A percentile compares a stretch with the other conserved stretches of the same genome.
phyloP scores from a whole-genome alignment of 2,888 invertebrate genomes.

The Megaustenia siamemsis region DNA sequence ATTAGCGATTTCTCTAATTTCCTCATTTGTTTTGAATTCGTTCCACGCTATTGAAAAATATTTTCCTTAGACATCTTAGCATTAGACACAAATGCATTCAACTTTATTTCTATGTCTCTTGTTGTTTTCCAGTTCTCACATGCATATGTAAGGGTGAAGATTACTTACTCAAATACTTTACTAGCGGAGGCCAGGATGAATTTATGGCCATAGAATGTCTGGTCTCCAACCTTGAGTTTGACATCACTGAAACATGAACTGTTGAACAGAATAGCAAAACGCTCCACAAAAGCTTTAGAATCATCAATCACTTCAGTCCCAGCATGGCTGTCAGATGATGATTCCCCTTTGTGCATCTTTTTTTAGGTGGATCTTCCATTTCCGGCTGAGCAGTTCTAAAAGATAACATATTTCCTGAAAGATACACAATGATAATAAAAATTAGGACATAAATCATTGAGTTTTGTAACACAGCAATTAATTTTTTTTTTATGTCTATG shows the following conservation, averaged over 20 bases:
- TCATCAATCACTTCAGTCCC: constrained; percentile 60
- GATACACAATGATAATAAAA: background rate
- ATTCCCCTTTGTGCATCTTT: constrained; percentile 52
- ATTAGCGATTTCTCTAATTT: no score
- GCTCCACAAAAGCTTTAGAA: constrained; percentile 63
- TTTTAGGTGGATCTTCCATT: constrained; percentile 54
- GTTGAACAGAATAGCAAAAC: constrained; percentile 67
- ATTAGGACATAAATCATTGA: background rate
- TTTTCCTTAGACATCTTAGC: no score
- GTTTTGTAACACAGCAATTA: background rate
- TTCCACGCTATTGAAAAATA: no score
- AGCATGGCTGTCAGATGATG: constrained; percentile 28
- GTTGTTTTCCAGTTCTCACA: no score
- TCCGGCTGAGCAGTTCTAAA: constrained; percentile 31
- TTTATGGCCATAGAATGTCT: constrained; percentile 69
- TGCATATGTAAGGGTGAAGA: no score
- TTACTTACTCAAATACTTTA: constrained; percentile 74
- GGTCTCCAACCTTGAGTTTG: constrained; percentile 66
- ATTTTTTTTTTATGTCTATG: background rate
- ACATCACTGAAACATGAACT: constrained; percentile 70
- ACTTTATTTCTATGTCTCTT: no score
- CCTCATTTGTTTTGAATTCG: no score
- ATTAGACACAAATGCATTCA: no score
- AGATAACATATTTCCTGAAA: constrained; percentile 48
- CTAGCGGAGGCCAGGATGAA: constrained; percentile 72